Evolutionary conservation across 2,113 vertebrate genomes (phyloP), one percentile per base, ranked within the genome.

Genomic region (Saccopteryx leptura): DNA sequence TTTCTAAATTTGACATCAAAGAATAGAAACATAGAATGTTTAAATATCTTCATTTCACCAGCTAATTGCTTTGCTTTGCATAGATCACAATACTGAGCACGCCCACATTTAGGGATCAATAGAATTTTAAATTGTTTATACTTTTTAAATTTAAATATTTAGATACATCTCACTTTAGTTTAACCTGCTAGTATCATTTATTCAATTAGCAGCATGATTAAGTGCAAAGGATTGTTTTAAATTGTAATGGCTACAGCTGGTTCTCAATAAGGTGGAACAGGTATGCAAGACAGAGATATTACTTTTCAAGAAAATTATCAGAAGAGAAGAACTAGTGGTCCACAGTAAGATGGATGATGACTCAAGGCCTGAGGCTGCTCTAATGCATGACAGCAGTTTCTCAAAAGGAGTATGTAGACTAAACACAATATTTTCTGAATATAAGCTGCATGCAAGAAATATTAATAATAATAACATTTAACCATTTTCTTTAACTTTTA

Each of bases 1-100:
- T 48, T 83, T 95, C 68, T 78, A 80, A n/a, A 89, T 86, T 89
- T 93, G 46, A 89, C 46, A 69, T 81, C 12, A 91, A 95, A 58
- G 12, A 60, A 81, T 89, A 54, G n/a, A 89, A 78, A 19, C 18
- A 69, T 88, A 52, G 18, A 23, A 58, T 71, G 9, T 18, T 76
- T 69, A 88, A 46, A 68, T 72, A 78, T 68, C 61, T 76, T 65
- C 7, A 88, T 80, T 91, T 91, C 26, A 9, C 93, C n/a, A 89
- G 3, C 72, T 81, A 65, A 69, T 80, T 74, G 56, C 5, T 84
- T 91, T 58, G 54, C 21, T 26, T 83, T 76, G 52, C 31, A 58
- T 33, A 76, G 39, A 79, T 48, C 50, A 65, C 46, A 84, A 31
- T 68, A 5, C 28, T 85, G 23, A 72, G 24, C n/a, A 58, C 18